A percentile compares a stretch with the other conserved stretches of the same genome.
phyloP scores from a whole-genome alignment of 2,797 vertebrate species.

The Pangasius macronema region DNA sequence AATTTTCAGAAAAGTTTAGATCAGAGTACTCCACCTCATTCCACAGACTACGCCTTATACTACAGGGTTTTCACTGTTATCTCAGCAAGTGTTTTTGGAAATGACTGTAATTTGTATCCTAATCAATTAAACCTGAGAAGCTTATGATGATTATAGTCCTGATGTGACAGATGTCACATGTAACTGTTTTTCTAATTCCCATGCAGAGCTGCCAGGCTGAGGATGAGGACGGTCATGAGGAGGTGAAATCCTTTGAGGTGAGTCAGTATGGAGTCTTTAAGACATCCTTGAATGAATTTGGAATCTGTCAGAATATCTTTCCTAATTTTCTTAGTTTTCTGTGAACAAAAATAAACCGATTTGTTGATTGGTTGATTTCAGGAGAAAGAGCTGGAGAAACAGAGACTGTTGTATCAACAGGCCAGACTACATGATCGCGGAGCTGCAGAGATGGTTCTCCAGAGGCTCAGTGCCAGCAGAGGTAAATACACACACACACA shows the following conservation, averaged over 20 bases:
- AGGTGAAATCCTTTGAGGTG: constrained; percentile 93
- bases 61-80: background rate
- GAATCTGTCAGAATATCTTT: background rate
- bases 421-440: constrained; percentile 87
- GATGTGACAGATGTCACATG: background rate
- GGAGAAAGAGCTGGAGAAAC: constrained; percentile 98
- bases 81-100: background rate
- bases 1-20: background rate
- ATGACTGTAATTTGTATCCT: background rate
- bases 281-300: background rate
- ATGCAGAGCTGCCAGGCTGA: constrained; percentile 88
- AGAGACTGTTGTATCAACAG: constrained; percentile 92
- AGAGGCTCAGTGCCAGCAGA: constrained; percentile 90
- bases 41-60: background rate
- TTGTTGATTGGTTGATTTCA: constrained; percentile 57
- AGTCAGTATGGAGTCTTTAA: background rate
- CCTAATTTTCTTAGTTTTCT: background rate
- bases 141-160: background rate
- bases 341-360: background rate
- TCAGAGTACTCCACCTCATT: background rate
- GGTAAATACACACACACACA: constrained; percentile 48
- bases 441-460: constrained; percentile 92
- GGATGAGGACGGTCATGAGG: constrained; percentile 74
- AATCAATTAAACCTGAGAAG: background rate
- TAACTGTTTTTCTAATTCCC: constrained; percentile 1